Percentiles rank a stretch among this genome's conserved stretches.
Conservation (phyloP, 53 echinoderm and acorn worm species). For the Crossaster papposus region DNA sequence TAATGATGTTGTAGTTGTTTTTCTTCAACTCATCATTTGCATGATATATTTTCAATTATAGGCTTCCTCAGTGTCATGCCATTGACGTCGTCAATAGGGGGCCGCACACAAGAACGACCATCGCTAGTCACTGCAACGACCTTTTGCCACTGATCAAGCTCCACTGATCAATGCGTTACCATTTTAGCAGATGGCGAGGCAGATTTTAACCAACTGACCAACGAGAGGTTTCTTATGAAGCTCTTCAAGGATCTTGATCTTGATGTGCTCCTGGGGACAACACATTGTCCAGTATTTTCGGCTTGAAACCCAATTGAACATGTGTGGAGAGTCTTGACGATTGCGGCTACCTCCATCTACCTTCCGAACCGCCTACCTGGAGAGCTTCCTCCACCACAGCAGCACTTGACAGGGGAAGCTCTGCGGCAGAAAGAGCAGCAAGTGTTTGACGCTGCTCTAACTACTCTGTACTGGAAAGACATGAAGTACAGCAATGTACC, state of each 20-base stretch:
- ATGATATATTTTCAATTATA: conserved; percentile 9
- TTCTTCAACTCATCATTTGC: no score
- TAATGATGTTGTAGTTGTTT: background rate
- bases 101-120: conserved; percentile 32
- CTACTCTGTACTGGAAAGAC: background rate
- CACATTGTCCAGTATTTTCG: conserved; percentile 56
- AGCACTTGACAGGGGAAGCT: background rate
- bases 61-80: conserved; percentile 22
- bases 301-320: conserved; percentile 57
- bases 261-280: conserved; percentile 53
- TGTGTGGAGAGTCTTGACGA: conserved; percentile 6
- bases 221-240: conserved; percentile 21
- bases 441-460: conserved; percentile 16
- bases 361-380: conserved; percentile 5
- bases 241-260: conserved; percentile 53
- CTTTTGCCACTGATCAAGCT: conserved; percentile 50
- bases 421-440: background rate
- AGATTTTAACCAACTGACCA: conserved; percentile 65
- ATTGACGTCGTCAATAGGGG: conserved; percentile 47
- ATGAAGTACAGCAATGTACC: background rate
- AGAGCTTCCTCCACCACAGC: conserved; percentile 2
- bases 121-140: conserved; percentile 49
- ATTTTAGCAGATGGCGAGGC: conserved; percentile 55
- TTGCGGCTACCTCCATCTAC: conserved; percentile 2
- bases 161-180: background rate